Base-by-base conservation (phyloP, 2,113 vertebrate species). In the Coregonus clupeaformis region DNA sequence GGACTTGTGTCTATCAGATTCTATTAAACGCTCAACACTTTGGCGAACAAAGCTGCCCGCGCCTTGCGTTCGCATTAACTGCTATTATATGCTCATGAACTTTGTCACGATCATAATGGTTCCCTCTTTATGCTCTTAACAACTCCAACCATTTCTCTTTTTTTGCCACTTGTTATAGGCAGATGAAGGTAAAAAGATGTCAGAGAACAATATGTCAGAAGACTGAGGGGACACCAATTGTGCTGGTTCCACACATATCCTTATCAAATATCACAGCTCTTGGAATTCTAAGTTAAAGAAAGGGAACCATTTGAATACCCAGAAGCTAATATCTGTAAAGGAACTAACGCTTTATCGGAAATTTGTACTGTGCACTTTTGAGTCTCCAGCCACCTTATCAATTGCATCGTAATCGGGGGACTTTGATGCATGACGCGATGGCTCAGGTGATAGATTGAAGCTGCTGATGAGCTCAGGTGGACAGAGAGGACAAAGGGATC, bases 1-100 rank as follows among this genome's bases (percentile, higher is more conserved):
- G 90, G 91, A 91, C 85, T 75, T 84, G 69, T 86, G 84, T 84
- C 87, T 90, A 80, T 86, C 86, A 91, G 91, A 93, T 92, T 90
- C 89, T 87, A 93, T 93, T 93, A 92, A 90, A 89, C 87, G 89
- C 90, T 84, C 80, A 75, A 79, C 86, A 87, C 89, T 89, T 82
- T 86, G 87, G 77, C 71, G 91, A 91, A 92, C 88, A 91, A 92
- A 91, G 90, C 90, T 81, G 76, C 80, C 75, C 64, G 81, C 74
- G 64, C 82, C 80, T 71, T 69, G 84, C 89, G 78, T 84, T 86
- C n/a, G 86, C 89, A 86, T 91, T 92, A 90, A 79, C 88, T 74
- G 86, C 86, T 84, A 87, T 92, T 91, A 89, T 86, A 90, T 69
- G 83, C 91, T 89, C 86, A 87, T 86, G 89, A 92, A 92, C 90